phyloP scores from a whole-genome alignment of 35 echinoderm and acorn worm genomes.

The Holothuria glaberrima region DNA sequence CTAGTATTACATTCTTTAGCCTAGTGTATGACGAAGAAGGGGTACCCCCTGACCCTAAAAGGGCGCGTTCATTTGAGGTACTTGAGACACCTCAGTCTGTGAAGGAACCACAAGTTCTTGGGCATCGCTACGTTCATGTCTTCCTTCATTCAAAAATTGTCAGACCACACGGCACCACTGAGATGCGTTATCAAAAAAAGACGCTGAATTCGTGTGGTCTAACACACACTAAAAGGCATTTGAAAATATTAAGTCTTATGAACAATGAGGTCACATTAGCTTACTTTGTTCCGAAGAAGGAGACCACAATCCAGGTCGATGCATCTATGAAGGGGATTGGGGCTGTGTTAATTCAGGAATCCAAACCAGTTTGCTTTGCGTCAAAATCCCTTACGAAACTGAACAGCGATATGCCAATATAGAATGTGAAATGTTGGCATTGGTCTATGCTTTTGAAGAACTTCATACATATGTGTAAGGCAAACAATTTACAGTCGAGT shows the following conservation, averaged over 20 bases:
- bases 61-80: constrained; percentile 37
- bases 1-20: constrained; percentile 54
- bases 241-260: background rate
- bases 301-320: constrained; percentile 26
- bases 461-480: constrained; percentile 78
- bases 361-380: constrained; percentile 16
- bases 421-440: constrained; percentile 49
- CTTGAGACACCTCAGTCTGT: background rate
- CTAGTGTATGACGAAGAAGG: constrained; percentile 50
- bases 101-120: constrained; percentile 58
- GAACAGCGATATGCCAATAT: constrained; percentile 60
- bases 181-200: constrained; percentile 42
- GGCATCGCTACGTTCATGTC: constrained; percentile 43
- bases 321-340: constrained; percentile 38
- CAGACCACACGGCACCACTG: constrained; percentile 26
- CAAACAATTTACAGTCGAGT: constrained; percentile 58
- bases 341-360: constrained; percentile 34
- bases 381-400: constrained; percentile 40
- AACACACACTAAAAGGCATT: constrained; percentile 17
- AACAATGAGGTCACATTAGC: background rate
- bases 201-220: constrained; percentile 26
- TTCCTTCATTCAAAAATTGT: constrained; percentile 14
- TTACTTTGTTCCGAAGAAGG: constrained; percentile 51
- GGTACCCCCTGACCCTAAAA: constrained; percentile 50
- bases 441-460: constrained; percentile 55